Conservation (phyloP, 2,113 vertebrate species). For the Ciconia stormi region DNA sequence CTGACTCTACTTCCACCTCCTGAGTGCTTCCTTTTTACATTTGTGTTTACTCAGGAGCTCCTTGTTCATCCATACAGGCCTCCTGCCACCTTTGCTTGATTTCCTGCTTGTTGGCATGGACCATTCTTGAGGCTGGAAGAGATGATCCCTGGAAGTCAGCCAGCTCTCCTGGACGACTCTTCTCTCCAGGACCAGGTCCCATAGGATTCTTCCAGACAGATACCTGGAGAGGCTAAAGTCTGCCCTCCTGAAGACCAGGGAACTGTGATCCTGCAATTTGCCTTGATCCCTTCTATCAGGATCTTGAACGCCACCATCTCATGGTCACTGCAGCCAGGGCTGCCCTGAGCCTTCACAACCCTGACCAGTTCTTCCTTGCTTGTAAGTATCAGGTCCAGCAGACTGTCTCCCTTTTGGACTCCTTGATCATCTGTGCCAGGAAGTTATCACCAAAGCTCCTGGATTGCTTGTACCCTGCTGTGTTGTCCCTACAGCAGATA, state of each 20-base stretch:
- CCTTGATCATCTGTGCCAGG: background rate
- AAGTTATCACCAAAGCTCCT: background rate
- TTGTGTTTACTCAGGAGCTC: background rate
- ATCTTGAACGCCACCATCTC: background rate
- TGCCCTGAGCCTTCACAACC: background rate
- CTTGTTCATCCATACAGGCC: background rate
- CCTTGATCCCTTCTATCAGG: background rate
- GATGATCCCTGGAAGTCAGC: background rate
- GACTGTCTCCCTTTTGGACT: background rate
- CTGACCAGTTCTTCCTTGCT: background rate
- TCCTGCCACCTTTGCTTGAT: background rate
- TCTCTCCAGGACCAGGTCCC: background rate
- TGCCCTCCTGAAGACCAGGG: background rate
- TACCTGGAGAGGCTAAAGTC: background rate
- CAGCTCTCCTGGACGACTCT: background rate
- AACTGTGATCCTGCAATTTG: background rate
- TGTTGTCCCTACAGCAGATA: background rate
- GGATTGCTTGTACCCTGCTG: background rate
- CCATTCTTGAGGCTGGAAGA: background rate
- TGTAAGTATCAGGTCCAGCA: background rate
- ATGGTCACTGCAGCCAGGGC: background rate
- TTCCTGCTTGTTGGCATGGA: background rate
- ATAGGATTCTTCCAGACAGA: background rate
- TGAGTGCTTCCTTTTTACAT: background rate
- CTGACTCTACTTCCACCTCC: background rate